These are phyloP conservation scores for Tanypteryx hageni DNA, from an alignment of 2,888 invertebrate species.

Conservation along the genomic window DNA sequence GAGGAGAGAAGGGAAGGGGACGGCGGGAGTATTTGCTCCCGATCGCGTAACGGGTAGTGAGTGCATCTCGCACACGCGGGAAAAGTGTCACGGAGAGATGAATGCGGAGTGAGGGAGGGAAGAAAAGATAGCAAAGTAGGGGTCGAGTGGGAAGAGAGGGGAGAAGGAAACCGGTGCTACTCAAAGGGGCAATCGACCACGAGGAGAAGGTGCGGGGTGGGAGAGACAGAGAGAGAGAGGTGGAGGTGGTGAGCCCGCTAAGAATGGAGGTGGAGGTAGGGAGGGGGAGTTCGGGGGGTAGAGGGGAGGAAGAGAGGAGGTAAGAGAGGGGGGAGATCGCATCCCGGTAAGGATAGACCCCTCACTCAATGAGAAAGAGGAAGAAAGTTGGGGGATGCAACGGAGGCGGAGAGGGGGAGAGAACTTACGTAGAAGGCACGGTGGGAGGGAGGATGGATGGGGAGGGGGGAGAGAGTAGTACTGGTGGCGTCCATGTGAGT, in stretches of 20 bases:
- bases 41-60: neutral
- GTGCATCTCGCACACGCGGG: constrained; percentile 2
- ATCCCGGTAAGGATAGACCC: neutral
- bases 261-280: too few species aligned
- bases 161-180: neutral
- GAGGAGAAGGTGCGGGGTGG: too few species aligned
- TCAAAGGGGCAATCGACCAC: neutral
- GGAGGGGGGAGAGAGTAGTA: neutral
- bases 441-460: neutral
- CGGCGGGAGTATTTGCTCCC: neutral
- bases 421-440: neutral
- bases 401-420: neutral
- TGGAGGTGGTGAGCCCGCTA: too few species aligned
- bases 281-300: too few species aligned
- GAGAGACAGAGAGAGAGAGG: too few species aligned
- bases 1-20: too few species aligned
- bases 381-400: constrained; percentile 11
- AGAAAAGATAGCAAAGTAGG: neutral
- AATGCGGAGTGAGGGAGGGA: neutral
- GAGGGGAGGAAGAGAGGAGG: neutral
- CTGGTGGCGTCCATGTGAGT: constrained; percentile 1
- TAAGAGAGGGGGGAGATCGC: neutral
- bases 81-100: constrained; percentile 10
- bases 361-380: constrained; percentile 15
- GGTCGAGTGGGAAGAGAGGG: neutral